phyloP scores from a whole-genome alignment of 2,888 invertebrate species.

The Euzophera pinguis region DNA sequence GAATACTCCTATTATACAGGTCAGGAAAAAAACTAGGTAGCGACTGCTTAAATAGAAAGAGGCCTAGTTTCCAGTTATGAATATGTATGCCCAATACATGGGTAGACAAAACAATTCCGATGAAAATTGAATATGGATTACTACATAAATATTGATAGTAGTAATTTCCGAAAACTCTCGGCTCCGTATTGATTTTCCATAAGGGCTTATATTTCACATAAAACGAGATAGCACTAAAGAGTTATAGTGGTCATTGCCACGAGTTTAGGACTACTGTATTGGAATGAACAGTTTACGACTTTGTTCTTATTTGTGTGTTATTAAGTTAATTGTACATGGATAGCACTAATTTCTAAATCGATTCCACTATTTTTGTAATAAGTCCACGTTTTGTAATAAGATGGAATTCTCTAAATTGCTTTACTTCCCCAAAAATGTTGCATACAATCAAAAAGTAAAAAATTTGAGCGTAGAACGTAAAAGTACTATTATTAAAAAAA shows the following conservation, averaged over 20 bases:
- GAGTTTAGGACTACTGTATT: background rate
- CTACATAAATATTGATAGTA: constrained; percentile 4
- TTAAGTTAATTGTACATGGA: too few relatives aligned
- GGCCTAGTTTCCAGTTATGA: background rate
- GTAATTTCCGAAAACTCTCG: constrained; percentile 1
- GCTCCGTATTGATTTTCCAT: constrained; percentile 7
- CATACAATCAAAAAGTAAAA: too few relatives aligned
- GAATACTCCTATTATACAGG: too few relatives aligned
- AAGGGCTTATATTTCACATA: constrained; percentile 1
- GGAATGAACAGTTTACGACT: background rate
- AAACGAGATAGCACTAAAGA: background rate
- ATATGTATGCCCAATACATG: background rate
- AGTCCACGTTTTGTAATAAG: too few relatives aligned
- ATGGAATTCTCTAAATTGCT: too few relatives aligned
- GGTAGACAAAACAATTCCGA: background rate
- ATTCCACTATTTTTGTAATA: too few relatives aligned
- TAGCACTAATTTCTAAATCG: too few relatives aligned
- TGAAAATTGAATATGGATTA: constrained; percentile 7
- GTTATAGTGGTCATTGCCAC: constrained; percentile 1
- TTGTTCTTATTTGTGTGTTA: too few relatives aligned
- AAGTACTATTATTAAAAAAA: too few relatives aligned
- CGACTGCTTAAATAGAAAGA: background rate
- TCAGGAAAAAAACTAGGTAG: too few relatives aligned
- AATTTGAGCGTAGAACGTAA: too few relatives aligned
- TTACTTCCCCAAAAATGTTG: too few relatives aligned